Conservation (phyloP, 2,113 vertebrate species). For the Atrichornis clamosus region DNA sequence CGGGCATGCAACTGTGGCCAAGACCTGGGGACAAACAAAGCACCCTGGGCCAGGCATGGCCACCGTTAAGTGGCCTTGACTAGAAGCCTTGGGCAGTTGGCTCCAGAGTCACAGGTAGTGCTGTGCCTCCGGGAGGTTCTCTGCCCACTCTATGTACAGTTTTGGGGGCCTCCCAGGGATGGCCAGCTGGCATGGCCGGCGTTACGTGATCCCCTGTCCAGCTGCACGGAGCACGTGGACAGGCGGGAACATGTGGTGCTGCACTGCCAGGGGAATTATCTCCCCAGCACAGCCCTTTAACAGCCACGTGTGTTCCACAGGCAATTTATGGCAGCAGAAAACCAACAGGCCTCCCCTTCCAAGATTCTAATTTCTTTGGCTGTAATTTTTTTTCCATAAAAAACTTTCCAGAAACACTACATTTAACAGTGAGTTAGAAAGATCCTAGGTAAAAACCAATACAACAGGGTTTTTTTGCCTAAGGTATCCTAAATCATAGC, state of each 20-base stretch:
- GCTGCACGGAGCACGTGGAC: not conserved
- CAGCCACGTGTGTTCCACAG: not conserved
- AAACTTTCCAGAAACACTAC: not conserved
- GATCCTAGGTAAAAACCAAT: not conserved
- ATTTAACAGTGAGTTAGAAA: not conserved
- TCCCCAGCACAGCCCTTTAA: not conserved
- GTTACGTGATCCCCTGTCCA: not conserved
- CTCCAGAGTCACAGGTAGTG: not conserved
- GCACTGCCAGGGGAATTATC: not conserved
- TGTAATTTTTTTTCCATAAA: not conserved
- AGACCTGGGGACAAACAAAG: not conserved
- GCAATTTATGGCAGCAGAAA: slow-evolving; percentile 20
- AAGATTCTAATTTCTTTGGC: not conserved
- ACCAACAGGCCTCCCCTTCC: not conserved
- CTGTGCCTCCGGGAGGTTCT: not conserved
- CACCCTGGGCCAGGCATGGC: not conserved
- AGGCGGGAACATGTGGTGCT: not conserved
- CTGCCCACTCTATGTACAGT: not conserved
- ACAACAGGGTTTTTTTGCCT: not conserved
- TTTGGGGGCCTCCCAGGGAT: not conserved
- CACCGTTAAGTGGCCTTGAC: not conserved
- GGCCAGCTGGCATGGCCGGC: rapidly evolving
- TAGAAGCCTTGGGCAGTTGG: not conserved
- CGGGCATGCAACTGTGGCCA: rapidly evolving
- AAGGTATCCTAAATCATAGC: not conserved